Evolutionary conservation across 1,140 invertebrate genomes (phyloP), one percentile per base, ranked within the genome.

Genomic region (Drosophila kohkoa): DNA sequence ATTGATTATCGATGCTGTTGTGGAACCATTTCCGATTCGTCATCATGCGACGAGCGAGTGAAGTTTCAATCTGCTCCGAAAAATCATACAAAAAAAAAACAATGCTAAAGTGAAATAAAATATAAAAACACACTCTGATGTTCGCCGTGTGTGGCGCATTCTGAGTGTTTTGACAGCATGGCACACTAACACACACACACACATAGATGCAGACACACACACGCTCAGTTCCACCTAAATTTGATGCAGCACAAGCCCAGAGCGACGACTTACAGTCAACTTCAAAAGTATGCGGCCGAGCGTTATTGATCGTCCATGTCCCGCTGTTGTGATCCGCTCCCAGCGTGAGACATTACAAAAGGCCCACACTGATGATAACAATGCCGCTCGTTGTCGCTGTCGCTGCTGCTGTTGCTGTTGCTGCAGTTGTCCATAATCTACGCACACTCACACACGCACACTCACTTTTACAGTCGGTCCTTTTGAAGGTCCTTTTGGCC

Each of bases 401-500:
- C 20, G 48, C 38, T 41, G 32, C 28, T 20, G 54, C 55, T 48
- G 60, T 13, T 41, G 64, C 46, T 75, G 25, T 51, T 51, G 16
- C 48, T 60, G 66, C 66, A 62, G 58, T 65, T 58, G 60, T 51
- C 45, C 78, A 82, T 80, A 82, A 86, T 86, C 82, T 85, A 70
- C 81, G 58, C 76, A 55, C 28, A 46, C 70, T 16, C n/a, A 32
- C 30, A 3, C 57, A 38, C 58, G 48, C 62, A 35, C 51, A 1
- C 52, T 38, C 54, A 46, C 54, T 7, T 25, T 25, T 25, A 2
- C 16, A 55, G 48, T 68, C 79, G 79, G 82, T 79, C 78, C 85
- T 81, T 87, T 89, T 89, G 85, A 88, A 89, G 81, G 85, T 83
- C 85, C 85, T 88, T 89, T 89, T 70, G 75, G 85, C 85, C 85